Conservation (phyloP, 2,797 vertebrate species). For the Florisuga fusca region DNA sequence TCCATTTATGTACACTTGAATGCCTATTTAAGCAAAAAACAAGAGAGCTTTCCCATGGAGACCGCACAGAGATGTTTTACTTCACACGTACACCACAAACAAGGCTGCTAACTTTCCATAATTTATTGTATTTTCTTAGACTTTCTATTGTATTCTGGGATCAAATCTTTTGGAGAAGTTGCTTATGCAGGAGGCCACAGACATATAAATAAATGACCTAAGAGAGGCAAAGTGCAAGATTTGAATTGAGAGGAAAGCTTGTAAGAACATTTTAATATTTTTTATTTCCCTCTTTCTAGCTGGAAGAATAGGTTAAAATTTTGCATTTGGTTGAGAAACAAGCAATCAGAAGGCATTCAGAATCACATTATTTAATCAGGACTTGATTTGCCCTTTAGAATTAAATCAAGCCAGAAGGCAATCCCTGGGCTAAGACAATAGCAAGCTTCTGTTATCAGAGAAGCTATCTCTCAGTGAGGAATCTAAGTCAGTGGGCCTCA, state of each 20-base stretch:
- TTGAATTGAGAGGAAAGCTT: background rate
- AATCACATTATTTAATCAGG: slow-evolving; percentile 22
- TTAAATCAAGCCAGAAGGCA: slow-evolving; percentile 32
- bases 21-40: slow-evolving; percentile 68
- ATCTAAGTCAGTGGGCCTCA: background rate
- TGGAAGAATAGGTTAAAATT: slow-evolving; percentile 38
- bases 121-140: slow-evolving; percentile 53
- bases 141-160: slow-evolving; percentile 52
- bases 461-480: background rate
- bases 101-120: slow-evolving; percentile 68
- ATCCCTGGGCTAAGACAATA: slow-evolving; percentile 15
- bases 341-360: background rate
- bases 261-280: background rate
- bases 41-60: slow-evolving; percentile 80
- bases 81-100: slow-evolving; percentile 76
- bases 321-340: background rate
- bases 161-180: slow-evolving; percentile 20
- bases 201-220: slow-evolving; percentile 57
- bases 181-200: slow-evolving; percentile 40
- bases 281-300: background rate
- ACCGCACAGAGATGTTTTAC: slow-evolving; percentile 73
- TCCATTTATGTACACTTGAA: slow-evolving; percentile 74
- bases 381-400: background rate
- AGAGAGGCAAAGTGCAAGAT: background rate
- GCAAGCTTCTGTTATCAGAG: slow-evolving; percentile 3